A percentile compares a stretch with the other conserved stretches of the same genome.
Evolutionary conservation across 1,140 invertebrate genomes (phyloP).

Genomic region (Liolophura sinensis): DNA sequence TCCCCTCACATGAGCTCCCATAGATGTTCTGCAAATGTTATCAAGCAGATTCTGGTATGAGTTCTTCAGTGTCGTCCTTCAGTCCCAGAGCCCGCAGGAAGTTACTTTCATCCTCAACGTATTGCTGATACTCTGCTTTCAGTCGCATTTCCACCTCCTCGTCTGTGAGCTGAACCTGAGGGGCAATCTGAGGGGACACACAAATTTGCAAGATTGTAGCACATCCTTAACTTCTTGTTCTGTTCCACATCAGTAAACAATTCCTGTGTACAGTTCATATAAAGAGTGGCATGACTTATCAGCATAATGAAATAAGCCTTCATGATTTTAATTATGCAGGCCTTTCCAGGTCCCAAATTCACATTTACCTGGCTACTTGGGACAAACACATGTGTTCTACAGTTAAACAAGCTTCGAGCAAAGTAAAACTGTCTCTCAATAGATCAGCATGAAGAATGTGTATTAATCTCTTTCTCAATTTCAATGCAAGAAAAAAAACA

Average conservation of each 20-base stretch:
- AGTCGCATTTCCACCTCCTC: conserved; percentile 49
- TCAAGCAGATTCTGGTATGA: conserved; percentile 7
- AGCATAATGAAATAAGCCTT: not conserved
- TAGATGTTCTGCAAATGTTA: too few species aligned
- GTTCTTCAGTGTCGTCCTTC: conserved; percentile 16
- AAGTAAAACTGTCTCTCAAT: too few species aligned
- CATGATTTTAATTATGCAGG: not conserved
- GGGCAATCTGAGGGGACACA: conserved; percentile 34
- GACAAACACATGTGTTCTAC: too few species aligned
- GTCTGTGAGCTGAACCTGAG: conserved; percentile 48
- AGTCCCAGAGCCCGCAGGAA: conserved; percentile 51
- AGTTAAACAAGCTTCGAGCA: too few species aligned
- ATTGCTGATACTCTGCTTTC: conserved; percentile 47
- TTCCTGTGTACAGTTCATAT: not conserved
- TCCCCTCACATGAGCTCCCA: too few species aligned
- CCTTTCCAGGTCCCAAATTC: not conserved
- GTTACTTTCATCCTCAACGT: conserved; percentile 40
- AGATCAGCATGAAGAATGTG: too few species aligned
- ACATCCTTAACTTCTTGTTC: not conserved
- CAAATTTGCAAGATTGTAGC: conserved; percentile 20
- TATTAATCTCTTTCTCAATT: too few species aligned
- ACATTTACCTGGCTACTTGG: too few species aligned
- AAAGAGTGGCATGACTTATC: not conserved
- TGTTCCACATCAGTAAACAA: not conserved
- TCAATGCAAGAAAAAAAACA: too few species aligned